phyloP scores from a whole-genome alignment of 1,140 invertebrate genomes.

The Aphelenchoides avenae region DNA sequence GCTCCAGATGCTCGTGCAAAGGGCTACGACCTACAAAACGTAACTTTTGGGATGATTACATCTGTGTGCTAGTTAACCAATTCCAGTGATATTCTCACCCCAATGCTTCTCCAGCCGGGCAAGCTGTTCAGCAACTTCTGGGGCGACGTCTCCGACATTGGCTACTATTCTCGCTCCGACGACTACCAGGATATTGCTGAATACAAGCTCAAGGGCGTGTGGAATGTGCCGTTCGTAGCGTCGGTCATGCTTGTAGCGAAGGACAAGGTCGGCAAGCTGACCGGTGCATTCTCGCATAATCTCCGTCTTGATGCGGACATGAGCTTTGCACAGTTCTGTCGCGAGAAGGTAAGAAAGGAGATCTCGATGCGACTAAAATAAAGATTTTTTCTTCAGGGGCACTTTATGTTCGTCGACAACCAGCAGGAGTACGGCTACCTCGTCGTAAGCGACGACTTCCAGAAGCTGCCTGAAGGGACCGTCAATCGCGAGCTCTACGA shows the following conservation, averaged over 20 bases:
- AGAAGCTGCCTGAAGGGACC: conserved; percentile 62
- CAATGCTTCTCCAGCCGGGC: conserved; percentile 48
- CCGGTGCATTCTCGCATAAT: conserved; percentile 44
- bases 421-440: conserved; percentile 81
- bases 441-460: conserved; percentile 76
- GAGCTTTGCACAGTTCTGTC: conserved; percentile 74
- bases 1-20: conserved; percentile 67
- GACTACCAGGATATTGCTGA: conserved; percentile 96
- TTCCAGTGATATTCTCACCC: conserved; percentile 52
- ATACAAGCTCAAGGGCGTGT: conserved; percentile 75
- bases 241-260: conserved; percentile 72
- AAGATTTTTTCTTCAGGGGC: conserved; percentile 64
- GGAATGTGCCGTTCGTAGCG: conserved; percentile 91
- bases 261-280: conserved; percentile 40
- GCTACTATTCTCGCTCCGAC: conserved; percentile 76
- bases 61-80: neutral
- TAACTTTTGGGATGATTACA: neutral
- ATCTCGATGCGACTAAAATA: conserved; percentile 25
- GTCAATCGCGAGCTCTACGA: conserved; percentile 85
- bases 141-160: conserved; percentile 82
- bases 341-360: conserved; percentile 71
- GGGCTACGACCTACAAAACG: conserved; percentile 5
- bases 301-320: conserved; percentile 76
- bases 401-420: conserved; percentile 89
- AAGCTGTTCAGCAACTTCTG: conserved; percentile 82